Evolutionary conservation across 2,797 vertebrate species (phyloP).

Genomic region (Rhynchonycteris naso): DNA sequence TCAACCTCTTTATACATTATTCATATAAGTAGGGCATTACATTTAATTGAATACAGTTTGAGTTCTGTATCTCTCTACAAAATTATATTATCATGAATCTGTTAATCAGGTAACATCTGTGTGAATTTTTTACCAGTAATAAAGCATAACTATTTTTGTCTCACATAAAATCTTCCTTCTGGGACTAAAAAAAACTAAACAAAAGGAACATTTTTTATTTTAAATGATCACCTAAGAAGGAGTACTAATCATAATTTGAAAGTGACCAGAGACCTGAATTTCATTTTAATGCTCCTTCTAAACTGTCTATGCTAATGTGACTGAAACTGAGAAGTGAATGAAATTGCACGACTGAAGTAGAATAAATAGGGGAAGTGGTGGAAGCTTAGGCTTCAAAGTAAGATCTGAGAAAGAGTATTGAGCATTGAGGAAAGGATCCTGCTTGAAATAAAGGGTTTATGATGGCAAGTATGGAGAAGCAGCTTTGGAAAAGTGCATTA

Average conservation of each 20-base stretch:
- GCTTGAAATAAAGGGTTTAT: conserved; percentile 48
- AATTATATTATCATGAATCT: conserved; percentile 28
- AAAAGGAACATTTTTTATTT: conserved; percentile 37
- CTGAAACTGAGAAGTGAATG: conserved; percentile 40
- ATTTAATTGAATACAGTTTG: conserved; percentile 11
- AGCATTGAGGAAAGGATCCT: conserved; percentile 47
- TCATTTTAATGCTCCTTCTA: conserved; percentile 45
- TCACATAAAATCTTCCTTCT: background rate
- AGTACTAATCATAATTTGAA: background rate
- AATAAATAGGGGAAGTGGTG: background rate
- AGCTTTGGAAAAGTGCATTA: conserved; percentile 1
- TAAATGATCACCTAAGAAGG: conserved; percentile 21
- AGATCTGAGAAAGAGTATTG: background rate
- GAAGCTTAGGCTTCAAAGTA: conserved; percentile 12
- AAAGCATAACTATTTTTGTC: background rate
- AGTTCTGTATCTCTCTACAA: background rate
- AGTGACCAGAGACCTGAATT: conserved; percentile 12
- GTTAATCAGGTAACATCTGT: background rate
- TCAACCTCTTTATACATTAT: background rate
- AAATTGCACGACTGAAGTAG: conserved; percentile 19
- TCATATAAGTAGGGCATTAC: background rate
- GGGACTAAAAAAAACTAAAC: background rate
- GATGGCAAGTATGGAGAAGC: background rate
- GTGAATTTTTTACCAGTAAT: conserved; percentile 28
- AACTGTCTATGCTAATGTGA: conserved; percentile 34